Conservation (phyloP, 2,888 invertebrate genomes). For the Opisthograptis luteolata region DNA sequence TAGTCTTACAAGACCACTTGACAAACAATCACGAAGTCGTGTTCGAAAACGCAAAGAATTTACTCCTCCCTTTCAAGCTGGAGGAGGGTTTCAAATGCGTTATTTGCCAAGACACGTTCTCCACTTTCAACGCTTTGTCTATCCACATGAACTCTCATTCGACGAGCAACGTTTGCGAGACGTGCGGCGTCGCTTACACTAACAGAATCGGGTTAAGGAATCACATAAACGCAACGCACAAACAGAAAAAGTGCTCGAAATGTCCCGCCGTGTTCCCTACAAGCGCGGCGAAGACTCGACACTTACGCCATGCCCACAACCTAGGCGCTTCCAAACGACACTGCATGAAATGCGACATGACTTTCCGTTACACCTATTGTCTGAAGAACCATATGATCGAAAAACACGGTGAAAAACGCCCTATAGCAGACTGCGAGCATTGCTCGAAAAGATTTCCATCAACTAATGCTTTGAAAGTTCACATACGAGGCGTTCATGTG, state of each 20-base stretch:
- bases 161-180: conserved; percentile 55
- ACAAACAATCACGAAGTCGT: conserved; percentile 41
- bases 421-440: conserved; percentile 40
- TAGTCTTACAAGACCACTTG: conserved; percentile 49
- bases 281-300: conserved; percentile 26
- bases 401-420: conserved; percentile 47
- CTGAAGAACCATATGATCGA: conserved; percentile 46
- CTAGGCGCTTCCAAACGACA: conserved; percentile 28
- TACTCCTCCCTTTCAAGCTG: conserved; percentile 54
- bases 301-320: conserved; percentile 37
- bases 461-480: conserved; percentile 47
- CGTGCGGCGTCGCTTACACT: conserved; percentile 52
- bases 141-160: conserved; percentile 60
- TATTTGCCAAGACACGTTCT: conserved; percentile 46
- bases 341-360: conserved; percentile 44
- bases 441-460: conserved; percentile 51
- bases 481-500: conserved; percentile 50
- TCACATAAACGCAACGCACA: conserved; percentile 50
- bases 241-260: conserved; percentile 48
- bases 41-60: conserved; percentile 43
- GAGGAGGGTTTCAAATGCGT: conserved; percentile 47
- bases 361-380: conserved; percentile 47
- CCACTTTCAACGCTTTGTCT: conserved; percentile 47
- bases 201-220: conserved; percentile 50
- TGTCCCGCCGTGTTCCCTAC: conserved; percentile 49